phyloP scores from a whole-genome alignment of 2,888 invertebrate species.

The Andrena bucephala region DNA sequence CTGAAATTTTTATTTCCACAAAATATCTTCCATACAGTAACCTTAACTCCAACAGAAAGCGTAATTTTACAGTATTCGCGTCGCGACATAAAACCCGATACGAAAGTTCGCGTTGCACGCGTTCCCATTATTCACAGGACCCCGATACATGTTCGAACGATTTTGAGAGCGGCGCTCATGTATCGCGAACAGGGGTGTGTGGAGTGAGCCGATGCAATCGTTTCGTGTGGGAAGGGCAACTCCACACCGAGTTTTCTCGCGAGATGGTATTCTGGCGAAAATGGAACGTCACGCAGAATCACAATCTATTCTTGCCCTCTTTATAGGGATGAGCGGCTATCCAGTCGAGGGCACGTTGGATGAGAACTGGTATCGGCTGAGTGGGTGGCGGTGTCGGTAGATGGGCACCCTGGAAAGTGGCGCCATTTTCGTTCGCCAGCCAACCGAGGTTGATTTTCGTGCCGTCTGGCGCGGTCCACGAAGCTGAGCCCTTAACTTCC shows the following conservation, averaged over 20 bases:
- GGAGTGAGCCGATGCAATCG: background rate
- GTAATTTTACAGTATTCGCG: background rate
- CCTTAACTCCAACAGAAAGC: background rate
- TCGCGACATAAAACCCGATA: background rate
- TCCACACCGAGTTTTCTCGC: background rate
- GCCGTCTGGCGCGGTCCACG: slow-evolving; percentile 84
- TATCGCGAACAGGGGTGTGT: background rate
- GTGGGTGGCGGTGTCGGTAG: slow-evolving; percentile 83
- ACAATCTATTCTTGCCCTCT: slow-evolving; percentile 72
- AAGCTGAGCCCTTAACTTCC: slow-evolving; percentile 80
- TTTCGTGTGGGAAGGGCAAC: background rate
- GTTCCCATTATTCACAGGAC: background rate
- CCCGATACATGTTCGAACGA: background rate
- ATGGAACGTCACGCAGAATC: slow-evolving; percentile 18
- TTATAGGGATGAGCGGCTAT: slow-evolving; percentile 77
- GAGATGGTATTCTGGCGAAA: background rate
- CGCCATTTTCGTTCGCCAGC: slow-evolving; percentile 84
- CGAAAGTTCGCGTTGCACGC: background rate
- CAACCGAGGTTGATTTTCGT: slow-evolving; percentile 81
- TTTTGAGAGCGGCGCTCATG: background rate
- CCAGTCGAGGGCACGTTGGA: slow-evolving; percentile 82
- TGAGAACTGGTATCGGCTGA: slow-evolving; percentile 82
- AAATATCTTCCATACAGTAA: background rate
- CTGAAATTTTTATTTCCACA: background rate
- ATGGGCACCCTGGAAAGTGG: slow-evolving; percentile 83